Conservation (phyloP, 2,113 vertebrate species). For the Oryzias celebensis region DNA sequence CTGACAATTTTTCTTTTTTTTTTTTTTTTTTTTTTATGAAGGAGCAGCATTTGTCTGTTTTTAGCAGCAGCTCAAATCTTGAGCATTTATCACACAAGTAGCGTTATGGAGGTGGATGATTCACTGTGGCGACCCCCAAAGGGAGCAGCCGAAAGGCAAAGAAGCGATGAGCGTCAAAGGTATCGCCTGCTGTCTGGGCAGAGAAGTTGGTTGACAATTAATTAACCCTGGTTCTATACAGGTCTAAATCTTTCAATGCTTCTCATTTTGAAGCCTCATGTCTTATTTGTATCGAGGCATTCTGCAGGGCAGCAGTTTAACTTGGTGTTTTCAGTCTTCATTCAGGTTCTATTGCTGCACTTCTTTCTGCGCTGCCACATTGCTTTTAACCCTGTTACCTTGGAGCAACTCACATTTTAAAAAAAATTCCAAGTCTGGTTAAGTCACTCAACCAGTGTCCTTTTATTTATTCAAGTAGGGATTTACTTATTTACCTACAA, state of each 20-base stretch:
- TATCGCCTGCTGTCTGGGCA: constrained; percentile 33
- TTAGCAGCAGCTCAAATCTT: constrained; percentile 58
- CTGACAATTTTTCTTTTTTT: constrained; percentile 54
- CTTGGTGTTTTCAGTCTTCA: constrained; percentile 52
- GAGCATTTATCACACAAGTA: constrained; percentile 51
- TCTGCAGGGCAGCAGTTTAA: constrained; percentile 30
- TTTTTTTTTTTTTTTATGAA: constrained; percentile 1
- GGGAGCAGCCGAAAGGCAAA: no score
- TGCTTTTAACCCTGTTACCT: not conserved
- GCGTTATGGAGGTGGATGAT: not conserved
- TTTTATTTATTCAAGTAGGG: not conserved
- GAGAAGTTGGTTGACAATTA: constrained; percentile 19
- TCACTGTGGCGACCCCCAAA: no score
- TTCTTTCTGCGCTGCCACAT: constrained; percentile 29
- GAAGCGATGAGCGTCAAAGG: constrained; percentile 37
- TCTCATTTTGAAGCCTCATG: not conserved
- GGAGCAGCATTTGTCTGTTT: constrained; percentile 61
- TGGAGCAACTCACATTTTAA: not conserved
- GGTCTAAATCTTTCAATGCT: constrained; percentile 41
- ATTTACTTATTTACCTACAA: no score
- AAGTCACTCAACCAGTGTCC: not conserved
- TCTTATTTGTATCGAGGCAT: not conserved
- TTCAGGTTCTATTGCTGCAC: constrained; percentile 38
- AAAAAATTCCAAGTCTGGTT: not conserved
- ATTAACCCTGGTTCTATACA: constrained; percentile 20